A percentile compares a stretch with the other conserved stretches of the same genome.
These are phyloP conservation scores for Elephas maximus DNA, from an alignment of 2,113 vertebrate genomes.

Conservation along the genomic window DNA sequence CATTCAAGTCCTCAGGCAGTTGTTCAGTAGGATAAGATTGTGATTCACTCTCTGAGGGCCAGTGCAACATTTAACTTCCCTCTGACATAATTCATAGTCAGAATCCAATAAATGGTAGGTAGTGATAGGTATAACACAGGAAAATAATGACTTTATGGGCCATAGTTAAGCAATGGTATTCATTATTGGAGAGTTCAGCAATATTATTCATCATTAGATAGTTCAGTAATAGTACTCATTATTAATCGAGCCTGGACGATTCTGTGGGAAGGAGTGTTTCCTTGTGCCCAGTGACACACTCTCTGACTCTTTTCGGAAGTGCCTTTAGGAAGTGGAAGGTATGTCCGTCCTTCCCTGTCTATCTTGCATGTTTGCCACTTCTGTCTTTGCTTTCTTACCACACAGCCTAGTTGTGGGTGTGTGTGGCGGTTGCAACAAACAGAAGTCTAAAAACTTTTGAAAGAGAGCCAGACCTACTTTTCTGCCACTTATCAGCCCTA, in stretches of 20 bases:
- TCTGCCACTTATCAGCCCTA: background rate
- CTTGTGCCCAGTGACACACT: background rate
- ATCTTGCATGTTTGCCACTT: background rate
- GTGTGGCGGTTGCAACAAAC: background rate
- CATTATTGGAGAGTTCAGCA: background rate
- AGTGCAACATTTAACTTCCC: background rate
- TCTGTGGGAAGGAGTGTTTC: background rate
- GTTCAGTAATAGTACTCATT: background rate
- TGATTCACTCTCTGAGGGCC: background rate
- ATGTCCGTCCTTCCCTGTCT: background rate
- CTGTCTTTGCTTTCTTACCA: background rate
- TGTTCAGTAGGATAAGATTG: background rate
- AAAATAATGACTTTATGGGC: background rate
- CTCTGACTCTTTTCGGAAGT: background rate
- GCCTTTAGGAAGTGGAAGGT: background rate
- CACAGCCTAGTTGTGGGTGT: background rate
- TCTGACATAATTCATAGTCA: background rate
- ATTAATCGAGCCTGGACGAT: background rate
- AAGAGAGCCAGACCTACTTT: background rate
- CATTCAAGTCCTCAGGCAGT: background rate
- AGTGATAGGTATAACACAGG: background rate
- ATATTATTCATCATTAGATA: background rate
- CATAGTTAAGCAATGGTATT: background rate
- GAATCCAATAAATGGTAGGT: background rate
- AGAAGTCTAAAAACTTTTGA: background rate